phyloP scores from a whole-genome alignment of 2,113 vertebrate species.

The Anas platyrhynchos region DNA sequence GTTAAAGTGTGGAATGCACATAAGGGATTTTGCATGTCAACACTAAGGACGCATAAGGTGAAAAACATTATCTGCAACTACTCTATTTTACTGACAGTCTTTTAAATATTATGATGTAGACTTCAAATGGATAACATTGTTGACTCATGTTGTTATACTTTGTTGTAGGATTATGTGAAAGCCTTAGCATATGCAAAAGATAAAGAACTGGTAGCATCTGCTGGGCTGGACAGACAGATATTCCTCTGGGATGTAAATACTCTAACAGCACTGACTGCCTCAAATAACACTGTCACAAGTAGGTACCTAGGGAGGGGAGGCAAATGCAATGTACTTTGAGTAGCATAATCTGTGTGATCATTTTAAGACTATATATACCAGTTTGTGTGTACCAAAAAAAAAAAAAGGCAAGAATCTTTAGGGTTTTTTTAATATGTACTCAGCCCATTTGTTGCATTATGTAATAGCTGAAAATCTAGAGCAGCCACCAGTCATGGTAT shows the following conservation, averaged over 20 bases:
- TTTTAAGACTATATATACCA: background rate
- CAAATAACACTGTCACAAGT: slow-evolving; percentile 99
- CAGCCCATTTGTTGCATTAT: background rate
- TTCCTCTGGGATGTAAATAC: slow-evolving; percentile 99
- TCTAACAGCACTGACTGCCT: slow-evolving; percentile 96
- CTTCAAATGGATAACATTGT: background rate
- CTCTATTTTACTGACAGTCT: background rate
- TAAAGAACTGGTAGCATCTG: slow-evolving; percentile 97
- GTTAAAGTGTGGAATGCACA: slow-evolving; percentile 99
- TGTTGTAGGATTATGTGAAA: slow-evolving; percentile 93
- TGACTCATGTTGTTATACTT: background rate
- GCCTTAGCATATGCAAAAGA: slow-evolving; percentile 98
- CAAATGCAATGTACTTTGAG: background rate
- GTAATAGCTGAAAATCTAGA: background rate
- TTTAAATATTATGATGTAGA: background rate
- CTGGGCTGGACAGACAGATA: slow-evolving; percentile 97
- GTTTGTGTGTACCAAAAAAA: background rate
- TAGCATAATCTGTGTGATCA: background rate
- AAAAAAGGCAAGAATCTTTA: background rate
- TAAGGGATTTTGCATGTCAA: slow-evolving; percentile 99
- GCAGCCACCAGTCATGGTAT: background rate
- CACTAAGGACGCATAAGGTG: slow-evolving; percentile 97
- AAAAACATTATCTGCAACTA: slow-evolving; percentile 20
- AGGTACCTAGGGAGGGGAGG: slow-evolving; percentile 65
- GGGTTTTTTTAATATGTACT: background rate